phyloP scores from a whole-genome alignment of 1,140 invertebrate species.

The Aphaenogaster ashmeadi region DNA sequence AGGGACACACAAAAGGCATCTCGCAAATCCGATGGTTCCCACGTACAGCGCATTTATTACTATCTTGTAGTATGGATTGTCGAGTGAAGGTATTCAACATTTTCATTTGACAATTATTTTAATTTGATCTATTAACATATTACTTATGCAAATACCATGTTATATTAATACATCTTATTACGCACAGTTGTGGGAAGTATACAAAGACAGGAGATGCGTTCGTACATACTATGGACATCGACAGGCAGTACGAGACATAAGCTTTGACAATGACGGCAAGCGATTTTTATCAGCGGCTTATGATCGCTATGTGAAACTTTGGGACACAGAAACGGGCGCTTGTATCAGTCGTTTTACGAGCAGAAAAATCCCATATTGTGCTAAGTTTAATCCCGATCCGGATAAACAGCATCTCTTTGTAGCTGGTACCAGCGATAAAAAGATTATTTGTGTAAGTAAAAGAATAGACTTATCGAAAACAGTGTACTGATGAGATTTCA shows the following conservation, averaged over 20 bases:
- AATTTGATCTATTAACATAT: neutral
- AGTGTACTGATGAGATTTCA: neutral
- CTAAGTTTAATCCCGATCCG: slow-evolving; percentile 99
- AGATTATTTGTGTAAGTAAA: slow-evolving; percentile 98
- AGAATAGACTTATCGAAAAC: neutral
- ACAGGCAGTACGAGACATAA: slow-evolving; percentile 98
- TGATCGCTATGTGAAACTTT: slow-evolving; percentile 98
- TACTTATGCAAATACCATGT: neutral
- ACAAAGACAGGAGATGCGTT: slow-evolving; percentile 97
- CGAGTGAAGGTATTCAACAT: slow-evolving; percentile 94
- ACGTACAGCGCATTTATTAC: slow-evolving; percentile 96
- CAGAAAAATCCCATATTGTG: slow-evolving; percentile 98
- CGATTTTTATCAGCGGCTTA: slow-evolving; percentile 98
- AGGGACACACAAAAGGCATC: slow-evolving; percentile 99
- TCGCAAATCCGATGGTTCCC: slow-evolving; percentile 99
- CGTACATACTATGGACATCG: slow-evolving; percentile 98
- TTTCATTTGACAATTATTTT: neutral
- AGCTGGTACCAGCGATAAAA: slow-evolving; percentile 99
- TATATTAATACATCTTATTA: slow-evolving; percentile 74
- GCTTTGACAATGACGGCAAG: slow-evolving; percentile 98
- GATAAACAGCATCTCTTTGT: slow-evolving; percentile 99
- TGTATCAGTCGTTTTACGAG: slow-evolving; percentile 97
- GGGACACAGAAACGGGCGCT: slow-evolving; percentile 99
- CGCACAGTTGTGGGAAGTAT: slow-evolving; percentile 98
- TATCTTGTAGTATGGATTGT: slow-evolving; percentile 99